Evolutionary conservation across 2,797 vertebrate species (phyloP).

Genomic region (Botia almorhae): DNA sequence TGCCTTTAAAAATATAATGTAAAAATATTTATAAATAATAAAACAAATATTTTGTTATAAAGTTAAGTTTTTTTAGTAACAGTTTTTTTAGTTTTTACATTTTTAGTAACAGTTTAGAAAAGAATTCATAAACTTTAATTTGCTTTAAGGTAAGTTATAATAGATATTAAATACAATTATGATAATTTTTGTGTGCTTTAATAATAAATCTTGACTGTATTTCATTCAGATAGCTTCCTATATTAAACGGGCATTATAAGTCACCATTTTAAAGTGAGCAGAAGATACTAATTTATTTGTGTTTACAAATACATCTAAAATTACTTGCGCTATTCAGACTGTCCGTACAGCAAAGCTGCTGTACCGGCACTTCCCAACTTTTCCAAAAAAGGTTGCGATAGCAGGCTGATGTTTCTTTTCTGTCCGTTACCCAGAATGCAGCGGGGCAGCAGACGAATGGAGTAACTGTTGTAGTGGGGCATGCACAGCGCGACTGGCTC

Average conservation of each 20-base stretch:
- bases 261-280: conserved; percentile 14
- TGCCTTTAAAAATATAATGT: too few species aligned
- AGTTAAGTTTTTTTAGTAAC: too few species aligned
- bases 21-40: too few species aligned
- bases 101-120: too few species aligned
- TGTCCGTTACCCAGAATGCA: conserved; percentile 69
- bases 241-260: not conserved
- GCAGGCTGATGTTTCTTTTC: conserved; percentile 64
- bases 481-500: conserved; percentile 59
- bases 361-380: conserved; percentile 47
- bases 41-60: too few species aligned
- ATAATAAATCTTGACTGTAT: too few species aligned
- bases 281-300: conserved; percentile 61
- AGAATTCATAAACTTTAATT: too few species aligned
- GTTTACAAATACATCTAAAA: conserved; percentile 45
- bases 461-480: conserved; percentile 47
- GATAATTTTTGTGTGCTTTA: too few species aligned
- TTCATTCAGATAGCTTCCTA: too few species aligned
- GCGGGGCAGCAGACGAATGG: conserved; percentile 52
- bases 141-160: too few species aligned
- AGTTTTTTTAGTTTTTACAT: too few species aligned
- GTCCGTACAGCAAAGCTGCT: conserved; percentile 39
- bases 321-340: conserved; percentile 60
- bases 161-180: too few species aligned
- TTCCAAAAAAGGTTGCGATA: conserved; percentile 77